These are phyloP conservation scores for Garrulus glandarius DNA, from an alignment of 2,797 vertebrate species.

Conservation along the genomic window DNA sequence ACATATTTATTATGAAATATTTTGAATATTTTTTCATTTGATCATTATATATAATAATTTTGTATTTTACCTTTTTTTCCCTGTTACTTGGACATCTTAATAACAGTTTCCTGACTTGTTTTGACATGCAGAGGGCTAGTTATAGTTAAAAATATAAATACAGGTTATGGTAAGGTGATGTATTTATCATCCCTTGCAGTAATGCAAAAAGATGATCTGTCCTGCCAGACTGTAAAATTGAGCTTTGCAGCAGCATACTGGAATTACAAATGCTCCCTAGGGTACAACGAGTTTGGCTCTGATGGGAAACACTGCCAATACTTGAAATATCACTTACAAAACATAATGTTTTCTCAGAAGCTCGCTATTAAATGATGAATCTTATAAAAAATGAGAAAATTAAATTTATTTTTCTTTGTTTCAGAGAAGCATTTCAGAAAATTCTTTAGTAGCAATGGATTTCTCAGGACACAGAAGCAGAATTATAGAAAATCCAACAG, in stretches of 20 bases:
- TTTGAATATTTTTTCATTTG: not conserved
- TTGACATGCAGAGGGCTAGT: not conserved
- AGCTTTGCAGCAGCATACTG: slow-evolving; percentile 1
- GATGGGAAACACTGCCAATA: not conserved
- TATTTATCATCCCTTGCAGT: not conserved
- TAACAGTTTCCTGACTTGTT: not conserved
- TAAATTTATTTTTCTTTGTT: slow-evolving; percentile 36
- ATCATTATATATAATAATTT: not conserved
- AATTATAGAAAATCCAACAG: slow-evolving; percentile 95
- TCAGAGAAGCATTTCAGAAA: slow-evolving; percentile 97
- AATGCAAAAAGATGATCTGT: not conserved
- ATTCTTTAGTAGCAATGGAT: slow-evolving; percentile 97
- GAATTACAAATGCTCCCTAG: not conserved
- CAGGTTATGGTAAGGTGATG: not conserved
- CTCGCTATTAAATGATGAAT: not conserved
- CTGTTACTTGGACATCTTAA: not conserved
- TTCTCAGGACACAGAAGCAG: slow-evolving; percentile 94
- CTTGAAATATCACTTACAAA: slow-evolving; percentile 19
- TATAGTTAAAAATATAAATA: not conserved
- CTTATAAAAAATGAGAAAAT: not conserved
- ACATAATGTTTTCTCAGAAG: not conserved
- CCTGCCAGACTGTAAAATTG: slow-evolving; percentile 7
- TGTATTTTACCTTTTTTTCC: not conserved
- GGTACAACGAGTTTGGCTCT: not conserved
- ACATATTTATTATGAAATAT: not conserved